Base-by-base conservation (phyloP, 2,888 invertebrate genomes). In the Oeneis ivallda region DNA sequence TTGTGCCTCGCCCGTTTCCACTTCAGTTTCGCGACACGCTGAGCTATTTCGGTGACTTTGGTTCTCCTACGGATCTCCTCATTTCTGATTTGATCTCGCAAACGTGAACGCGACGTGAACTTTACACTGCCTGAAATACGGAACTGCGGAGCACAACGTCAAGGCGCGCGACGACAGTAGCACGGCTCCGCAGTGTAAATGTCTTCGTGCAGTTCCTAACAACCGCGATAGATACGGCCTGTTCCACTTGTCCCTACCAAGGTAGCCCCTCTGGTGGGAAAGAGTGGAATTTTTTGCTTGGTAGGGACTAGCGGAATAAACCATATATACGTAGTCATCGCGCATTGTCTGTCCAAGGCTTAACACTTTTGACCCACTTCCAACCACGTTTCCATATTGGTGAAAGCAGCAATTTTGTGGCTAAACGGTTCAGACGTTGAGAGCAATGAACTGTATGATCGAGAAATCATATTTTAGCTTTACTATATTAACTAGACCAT, bases 291-390 rank as follows among this genome's bases (percentile, higher is more conserved):
- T n/a, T n/a, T n/a, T n/a, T n/a, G n/a, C n/a, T n/a, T n/a, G n/a
- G n/a, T n/a, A n/a, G n/a, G n/a, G n/a, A n/a, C n/a, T n/a, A n/a
- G n/a, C n/a, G n/a, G n/a, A n/a, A n/a, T n/a, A n/a, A n/a, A n/a
- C n/a, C n/a, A n/a, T n/a, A n/a, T n/a, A n/a, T n/a, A n/a, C n/a
- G n/a, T n/a, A n/a, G n/a, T n/a, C n/a, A n/a, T 47, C 1, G 15
- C 47, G 47, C 47, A 15, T 47, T 10, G 47, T 2, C 9, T 47
- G 9, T 17, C 47, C 8, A 47, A 47, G 17, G 17, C 47, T 47
- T 47, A 83, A 82, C 84, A 84, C 83, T 83, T 85, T 80, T 85
- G 85, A 87, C 84, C 85, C 79, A 85, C 78, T 85, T 87, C 19
- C 19, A 47, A 37, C 49, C 60, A 60, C 60, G 37, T 37, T 17